Percentiles rank a stretch among this genome's conserved stretches.
phyloP scores from a whole-genome alignment of 2,113 vertebrate genomes.

The Pungitius pungitius region DNA sequence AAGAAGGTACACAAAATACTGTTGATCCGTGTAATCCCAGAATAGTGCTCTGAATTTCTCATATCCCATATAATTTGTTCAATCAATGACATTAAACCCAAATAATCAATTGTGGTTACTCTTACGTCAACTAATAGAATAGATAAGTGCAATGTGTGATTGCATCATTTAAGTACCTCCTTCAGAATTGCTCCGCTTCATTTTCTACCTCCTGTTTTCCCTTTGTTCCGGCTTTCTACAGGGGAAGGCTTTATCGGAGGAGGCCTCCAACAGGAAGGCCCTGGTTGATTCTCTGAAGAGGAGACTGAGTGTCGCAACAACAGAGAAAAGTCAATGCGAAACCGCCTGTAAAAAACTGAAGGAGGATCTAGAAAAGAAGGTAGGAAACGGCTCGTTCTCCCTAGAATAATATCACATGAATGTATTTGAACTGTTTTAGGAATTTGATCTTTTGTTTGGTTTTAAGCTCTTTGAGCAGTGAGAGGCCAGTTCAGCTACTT shows the following conservation, averaged over 20 bases:
- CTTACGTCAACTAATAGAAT: neutral
- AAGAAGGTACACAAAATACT: conserved; percentile 83
- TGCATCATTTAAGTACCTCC: neutral
- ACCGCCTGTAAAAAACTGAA: conserved; percentile 83
- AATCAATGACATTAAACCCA: neutral
- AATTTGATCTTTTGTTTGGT: neutral
- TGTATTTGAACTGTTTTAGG: neutral
- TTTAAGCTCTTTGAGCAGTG: neutral
- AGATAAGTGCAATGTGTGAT: neutral
- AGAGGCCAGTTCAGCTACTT: neutral
- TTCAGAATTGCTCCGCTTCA: conserved; percentile 4
- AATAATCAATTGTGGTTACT: neutral
- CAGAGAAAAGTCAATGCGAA: conserved; percentile 86
- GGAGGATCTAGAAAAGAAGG: conserved; percentile 89
- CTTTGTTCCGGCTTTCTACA: conserved; percentile 52
- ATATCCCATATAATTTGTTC: neutral
- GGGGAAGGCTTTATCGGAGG: conserved; percentile 87
- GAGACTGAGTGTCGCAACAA: conserved; percentile 83
- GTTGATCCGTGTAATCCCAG: neutral
- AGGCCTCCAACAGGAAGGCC: conserved; percentile 87
- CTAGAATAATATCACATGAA: neutral
- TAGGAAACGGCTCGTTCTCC: conserved; percentile 45
- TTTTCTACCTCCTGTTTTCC: neutral
- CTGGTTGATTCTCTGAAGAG: conserved; percentile 88
- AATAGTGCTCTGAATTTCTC: neutral